phyloP scores from a whole-genome alignment of 2,888 invertebrate genomes.

The Pelosia muscerda region DNA sequence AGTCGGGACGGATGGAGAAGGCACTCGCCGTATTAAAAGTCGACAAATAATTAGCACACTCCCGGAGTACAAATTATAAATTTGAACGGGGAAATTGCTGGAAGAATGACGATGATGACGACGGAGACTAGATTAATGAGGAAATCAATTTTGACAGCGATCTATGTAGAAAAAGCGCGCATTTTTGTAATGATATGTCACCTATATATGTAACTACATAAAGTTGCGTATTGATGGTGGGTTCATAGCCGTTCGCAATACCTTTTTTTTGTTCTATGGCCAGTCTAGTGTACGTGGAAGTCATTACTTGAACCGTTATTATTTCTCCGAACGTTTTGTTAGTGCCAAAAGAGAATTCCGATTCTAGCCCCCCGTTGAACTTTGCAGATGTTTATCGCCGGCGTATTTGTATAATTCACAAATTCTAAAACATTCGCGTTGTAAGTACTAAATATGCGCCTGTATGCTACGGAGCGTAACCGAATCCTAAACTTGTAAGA shows the following conservation, averaged over 20 bases:
- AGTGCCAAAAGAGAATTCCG: conserved; percentile 66
- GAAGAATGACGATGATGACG: neutral
- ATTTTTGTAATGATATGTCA: conserved; percentile 47
- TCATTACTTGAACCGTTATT: conserved; percentile 58
- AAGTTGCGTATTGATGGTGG: neutral
- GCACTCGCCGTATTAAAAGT: too few relatives aligned
- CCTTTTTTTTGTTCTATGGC: neutral
- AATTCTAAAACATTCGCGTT: neutral
- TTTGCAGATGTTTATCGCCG: conserved; percentile 30
- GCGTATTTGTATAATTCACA: conserved; percentile 16
- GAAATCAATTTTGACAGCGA: neutral
- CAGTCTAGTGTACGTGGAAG: conserved; percentile 72
- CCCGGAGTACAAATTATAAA: too few relatives aligned
- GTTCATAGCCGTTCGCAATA: neutral
- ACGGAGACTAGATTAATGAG: neutral
- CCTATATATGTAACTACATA: neutral
- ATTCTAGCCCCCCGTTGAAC: conserved; percentile 32
- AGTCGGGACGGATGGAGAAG: too few relatives aligned
- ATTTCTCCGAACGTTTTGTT: conserved; percentile 58
- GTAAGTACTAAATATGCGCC: neutral
- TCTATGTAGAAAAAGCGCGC: neutral
- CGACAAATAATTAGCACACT: too few relatives aligned
- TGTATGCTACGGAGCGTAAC: conserved; percentile 1
- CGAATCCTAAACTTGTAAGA: conserved; percentile 5
- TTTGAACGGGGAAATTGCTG: too few relatives aligned